A percentile compares a stretch with the other conserved stretches of the same genome.
These are phyloP conservation scores for Anthoscopus minutus DNA, from an alignment of 2,113 vertebrate species.

Conservation along the genomic window DNA sequence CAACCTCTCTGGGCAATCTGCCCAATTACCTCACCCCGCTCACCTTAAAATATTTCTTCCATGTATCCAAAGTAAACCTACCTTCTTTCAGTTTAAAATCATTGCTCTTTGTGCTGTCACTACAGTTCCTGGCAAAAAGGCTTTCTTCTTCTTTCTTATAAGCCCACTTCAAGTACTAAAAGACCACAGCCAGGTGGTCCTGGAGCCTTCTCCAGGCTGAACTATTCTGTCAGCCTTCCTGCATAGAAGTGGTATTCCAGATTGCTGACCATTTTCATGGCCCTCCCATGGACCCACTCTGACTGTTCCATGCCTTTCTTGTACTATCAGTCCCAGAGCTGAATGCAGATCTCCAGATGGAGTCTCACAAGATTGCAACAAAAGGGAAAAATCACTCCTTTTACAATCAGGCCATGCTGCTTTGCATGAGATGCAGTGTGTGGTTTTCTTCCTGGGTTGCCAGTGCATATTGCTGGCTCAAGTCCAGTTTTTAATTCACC, in stretches of 20 bases:
- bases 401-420: accelerated
- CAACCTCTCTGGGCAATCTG: background rate
- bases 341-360: background rate
- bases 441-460: accelerated
- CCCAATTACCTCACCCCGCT: background rate
- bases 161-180: background rate
- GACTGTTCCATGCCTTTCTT: background rate
- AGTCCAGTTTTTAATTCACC: background rate
- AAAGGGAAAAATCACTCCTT: background rate
- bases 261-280: background rate
- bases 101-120: background rate
- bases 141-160: background rate
- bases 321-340: background rate
- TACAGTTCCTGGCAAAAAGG: background rate
- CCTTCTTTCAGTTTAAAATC: background rate
- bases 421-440: background rate
- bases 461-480: background rate
- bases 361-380: background rate
- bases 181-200: background rate
- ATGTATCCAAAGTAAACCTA: background rate
- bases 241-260: background rate
- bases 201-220: background rate
- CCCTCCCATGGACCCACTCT: too few relatives aligned
- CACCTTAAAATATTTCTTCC: background rate
- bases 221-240: background rate